Base-by-base conservation (phyloP, 2,797 vertebrate genomes). In the Arctocebus calabarensis region DNA sequence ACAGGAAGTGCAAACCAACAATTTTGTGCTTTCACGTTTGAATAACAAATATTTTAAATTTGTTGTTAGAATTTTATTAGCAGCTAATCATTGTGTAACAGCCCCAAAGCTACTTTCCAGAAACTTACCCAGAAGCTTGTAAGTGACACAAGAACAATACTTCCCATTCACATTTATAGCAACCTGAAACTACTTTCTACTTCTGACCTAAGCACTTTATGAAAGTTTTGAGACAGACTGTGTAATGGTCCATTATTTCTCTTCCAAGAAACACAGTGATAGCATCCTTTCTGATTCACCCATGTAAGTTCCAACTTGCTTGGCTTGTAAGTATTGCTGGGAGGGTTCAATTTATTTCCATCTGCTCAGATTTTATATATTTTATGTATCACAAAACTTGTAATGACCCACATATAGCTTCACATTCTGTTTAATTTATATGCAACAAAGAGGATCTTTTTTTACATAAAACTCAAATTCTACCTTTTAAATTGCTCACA, bases 401-500 rank as follows among this genome's bases (percentile, higher is more conserved):
- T 48, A 48, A 48, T 48, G 13, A 48, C 48, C 48, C 48, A 48
- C 48, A 48, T 70, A 25, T 32, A 59, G 48, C 27, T 93, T 78
- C 16, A 17, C 34, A 66, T 74, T 70, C 52, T 74, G 13, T 61
- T 90, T 78, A 71, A 82, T 71, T 81, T 84, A 66, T 11, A 77
- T 19, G 16, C 20, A 94, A 57, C 29, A 61, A 82, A 73, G 55
- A 77, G 19, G 83, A 70, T 40, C 34, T n/a, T 82, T 87, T 94
- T 27, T 25, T 85, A 52, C 75, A 22, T 62, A 40, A 55, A 96
- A 29, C n/a, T 66, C 37, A 90, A 75, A 89, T 71, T 34, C 23
- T 83, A 95, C 45, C 73, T 92, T 90, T 95, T 52, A 84, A 89
- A 23, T 88, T 95, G 62, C 84, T 14, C 79, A 52, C 1, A 84